Base-by-base conservation (phyloP, 2,113 vertebrate genomes). In the Gila orcuttii region DNA sequence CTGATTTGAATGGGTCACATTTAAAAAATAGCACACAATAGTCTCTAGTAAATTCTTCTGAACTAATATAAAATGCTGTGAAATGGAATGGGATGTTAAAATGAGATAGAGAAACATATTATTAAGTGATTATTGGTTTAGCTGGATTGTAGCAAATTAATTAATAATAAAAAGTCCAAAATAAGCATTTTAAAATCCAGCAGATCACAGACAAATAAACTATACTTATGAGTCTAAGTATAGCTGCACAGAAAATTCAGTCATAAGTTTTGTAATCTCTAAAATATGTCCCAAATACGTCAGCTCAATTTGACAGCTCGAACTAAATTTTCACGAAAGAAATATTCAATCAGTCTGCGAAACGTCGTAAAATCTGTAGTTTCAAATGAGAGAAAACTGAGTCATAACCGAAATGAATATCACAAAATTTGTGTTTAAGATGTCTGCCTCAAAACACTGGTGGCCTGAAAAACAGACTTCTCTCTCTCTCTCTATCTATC, bases 401-500 rank as follows among this genome's bases (percentile, higher is more conserved):
- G 82, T 83, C 82, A 83, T 47, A 82, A 28, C 21, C 33, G 3
- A 73, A 82, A 6, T 78, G 25, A 19, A 82, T 79, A 79, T 82
- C 69, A 69, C 52, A 73, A 55, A 31, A 55, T 68, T 4, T 47
- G 42, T 81, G 4, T 17, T 80, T 23, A 66, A 66, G 36, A 28
- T 33, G 25, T 79, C n/a, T 50, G 39, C 12, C 6, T 74, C 21
- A 69, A 66, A 85, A 73, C 28, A 64, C 25, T 2, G 52, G 33
- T 82, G 66, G 62, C 60, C 83, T 76, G 31, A 89, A 84, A 87
- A 55, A 86, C 76, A 59, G 33, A 75, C 47, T 11, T 68, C 84
- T 78, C 69, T 83, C 47, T 31, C 11, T 59, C 13, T 42, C 9
- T 42, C 42, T 42, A 42, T 42, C 39, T 42, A 0, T 50, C 74